Conservation (phyloP, 2,888 invertebrate genomes). For the Conistra vaccinii region DNA sequence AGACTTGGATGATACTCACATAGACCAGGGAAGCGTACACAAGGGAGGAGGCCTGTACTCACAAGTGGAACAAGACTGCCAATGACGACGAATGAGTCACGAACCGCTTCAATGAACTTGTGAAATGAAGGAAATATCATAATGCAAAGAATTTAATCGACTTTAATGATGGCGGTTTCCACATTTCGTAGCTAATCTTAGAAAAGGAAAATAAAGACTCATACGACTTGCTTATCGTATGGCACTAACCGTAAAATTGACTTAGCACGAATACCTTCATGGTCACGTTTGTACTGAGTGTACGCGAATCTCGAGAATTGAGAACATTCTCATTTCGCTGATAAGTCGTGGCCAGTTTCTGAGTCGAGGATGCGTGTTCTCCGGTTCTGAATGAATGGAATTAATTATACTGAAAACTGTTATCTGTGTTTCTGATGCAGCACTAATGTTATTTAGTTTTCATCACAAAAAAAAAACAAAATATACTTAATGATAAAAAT, state of each 20-base stretch:
- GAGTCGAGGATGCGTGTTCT: neutral
- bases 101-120: neutral
- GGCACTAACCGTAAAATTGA: slow-evolving; percentile 29
- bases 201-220: slow-evolving; percentile 17
- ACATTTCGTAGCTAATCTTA: slow-evolving; percentile 22
- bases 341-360: neutral
- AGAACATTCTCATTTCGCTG: neutral
- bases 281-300: slow-evolving; percentile 3
- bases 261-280: slow-evolving; percentile 11
- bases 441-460: neutral
- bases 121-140: neutral
- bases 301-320: neutral
- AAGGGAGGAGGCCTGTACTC: too few species aligned
- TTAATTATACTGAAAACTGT: neutral
- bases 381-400: neutral
- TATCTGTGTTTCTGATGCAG: neutral
- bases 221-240: slow-evolving; percentile 24
- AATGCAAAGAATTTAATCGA: neutral
- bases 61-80: too few species aligned
- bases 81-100: neutral
- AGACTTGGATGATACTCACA: neutral
- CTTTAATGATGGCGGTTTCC: neutral
- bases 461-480: too few species aligned
- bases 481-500: too few species aligned
- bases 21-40: neutral